phyloP scores from a whole-genome alignment of 2,888 invertebrate genomes.

The Mycogona germanica region DNA sequence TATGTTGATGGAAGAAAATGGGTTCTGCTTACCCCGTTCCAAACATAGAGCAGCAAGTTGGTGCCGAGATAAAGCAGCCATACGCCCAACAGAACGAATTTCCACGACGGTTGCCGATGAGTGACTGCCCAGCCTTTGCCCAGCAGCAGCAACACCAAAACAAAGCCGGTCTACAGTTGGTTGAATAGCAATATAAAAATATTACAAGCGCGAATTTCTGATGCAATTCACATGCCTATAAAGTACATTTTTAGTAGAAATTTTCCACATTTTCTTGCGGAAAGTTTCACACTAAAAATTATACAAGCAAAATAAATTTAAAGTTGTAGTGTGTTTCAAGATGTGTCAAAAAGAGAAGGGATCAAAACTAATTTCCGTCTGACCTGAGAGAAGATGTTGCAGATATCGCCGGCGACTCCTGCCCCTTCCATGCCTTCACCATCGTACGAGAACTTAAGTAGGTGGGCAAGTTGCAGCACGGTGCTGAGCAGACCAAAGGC shows the following conservation, averaged over 20 bases:
- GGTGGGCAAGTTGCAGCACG: slow-evolving; percentile 74
- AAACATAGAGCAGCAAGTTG: slow-evolving; percentile 82
- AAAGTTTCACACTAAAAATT: not conserved
- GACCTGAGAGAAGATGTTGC: slow-evolving; percentile 83
- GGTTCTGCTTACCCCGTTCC: slow-evolving; percentile 71
- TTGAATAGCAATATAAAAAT: not conserved
- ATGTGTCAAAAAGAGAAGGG: not conserved
- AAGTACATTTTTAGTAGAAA: not conserved
- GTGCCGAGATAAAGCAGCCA: slow-evolving; percentile 88
- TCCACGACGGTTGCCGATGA: slow-evolving; percentile 73
- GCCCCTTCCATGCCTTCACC: slow-evolving; percentile 74
- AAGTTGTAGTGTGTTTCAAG: not conserved
- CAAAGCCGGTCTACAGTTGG: slow-evolving; percentile 76
- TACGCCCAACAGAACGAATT: slow-evolving; percentile 66
- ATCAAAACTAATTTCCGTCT: not conserved
- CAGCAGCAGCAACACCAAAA: slow-evolving; percentile 76
- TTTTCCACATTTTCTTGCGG: not conserved
- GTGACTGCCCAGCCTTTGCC: slow-evolving; percentile 98
- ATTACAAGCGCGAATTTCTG: not conserved
- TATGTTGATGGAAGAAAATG: not conserved
- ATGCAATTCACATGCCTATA: not conserved
- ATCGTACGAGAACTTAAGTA: slow-evolving; percentile 78
- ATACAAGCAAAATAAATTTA: not conserved
- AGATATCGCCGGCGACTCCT: slow-evolving; percentile 76
- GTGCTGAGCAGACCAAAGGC: slow-evolving; percentile 73